Evolutionary conservation across 1,140 invertebrate species (phyloP).

Genomic region (Thaumetopoea pityocampa): DNA sequence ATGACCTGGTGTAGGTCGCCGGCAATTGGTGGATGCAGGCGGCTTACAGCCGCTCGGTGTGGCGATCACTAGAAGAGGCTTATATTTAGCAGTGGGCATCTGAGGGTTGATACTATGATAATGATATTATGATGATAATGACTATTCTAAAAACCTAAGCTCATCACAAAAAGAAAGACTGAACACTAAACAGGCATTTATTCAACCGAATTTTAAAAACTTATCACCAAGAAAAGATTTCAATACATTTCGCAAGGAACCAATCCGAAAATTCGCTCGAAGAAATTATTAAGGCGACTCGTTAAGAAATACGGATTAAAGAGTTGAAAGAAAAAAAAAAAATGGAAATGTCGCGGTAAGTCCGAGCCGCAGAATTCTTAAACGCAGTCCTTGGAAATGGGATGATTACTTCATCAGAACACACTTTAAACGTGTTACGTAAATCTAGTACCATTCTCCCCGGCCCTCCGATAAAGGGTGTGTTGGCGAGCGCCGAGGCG

Average conservation of each 20-base stretch:
- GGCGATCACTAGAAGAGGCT: too few relatives aligned
- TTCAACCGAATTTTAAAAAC: neutral
- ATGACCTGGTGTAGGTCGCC: too few relatives aligned
- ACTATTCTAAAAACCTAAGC: too few relatives aligned
- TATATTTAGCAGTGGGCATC: too few relatives aligned
- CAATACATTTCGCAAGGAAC: constrained; percentile 22
- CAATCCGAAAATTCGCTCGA: constrained; percentile 23
- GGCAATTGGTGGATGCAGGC: too few relatives aligned
- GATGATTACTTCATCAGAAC: constrained; percentile 76
- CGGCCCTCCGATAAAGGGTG: constrained; percentile 50
- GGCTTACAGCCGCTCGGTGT: too few relatives aligned
- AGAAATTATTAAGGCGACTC: constrained; percentile 47
- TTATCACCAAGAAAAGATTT: constrained; percentile 10
- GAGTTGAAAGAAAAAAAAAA: constrained; percentile 51
- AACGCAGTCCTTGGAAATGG: constrained; percentile 69
- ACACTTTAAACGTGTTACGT: constrained; percentile 76
- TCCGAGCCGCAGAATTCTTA: constrained; percentile 70
- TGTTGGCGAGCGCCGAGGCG: constrained; percentile 29
- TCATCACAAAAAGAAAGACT: too few relatives aligned
- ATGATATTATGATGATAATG: too few relatives aligned
- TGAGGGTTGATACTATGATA: too few relatives aligned
- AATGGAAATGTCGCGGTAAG: constrained; percentile 50
- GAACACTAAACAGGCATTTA: constrained; percentile 8
- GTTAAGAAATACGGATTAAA: constrained; percentile 58
- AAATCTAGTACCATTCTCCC: constrained; percentile 67